Base-by-base conservation (phyloP, 1,140 invertebrate species). In the Drosophila sp. region DNA sequence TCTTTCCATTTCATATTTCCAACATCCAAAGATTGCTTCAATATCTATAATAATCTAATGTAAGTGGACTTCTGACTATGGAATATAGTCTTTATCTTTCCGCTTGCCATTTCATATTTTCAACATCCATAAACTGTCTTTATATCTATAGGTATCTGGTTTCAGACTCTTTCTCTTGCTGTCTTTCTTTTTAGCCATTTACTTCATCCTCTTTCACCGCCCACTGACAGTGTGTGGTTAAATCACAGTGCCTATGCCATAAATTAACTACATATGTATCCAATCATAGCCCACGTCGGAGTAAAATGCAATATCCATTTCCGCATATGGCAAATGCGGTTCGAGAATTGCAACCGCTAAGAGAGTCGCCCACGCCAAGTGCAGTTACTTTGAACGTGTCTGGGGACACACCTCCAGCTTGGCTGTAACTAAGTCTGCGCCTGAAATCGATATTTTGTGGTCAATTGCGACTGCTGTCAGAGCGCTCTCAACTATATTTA, bases 371-470 rank as follows among this genome's bases (percentile, higher is more conserved):
- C 38, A 72, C 63, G 54, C 53, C 21, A 4, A 5, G 36, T 34
- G 32, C 51, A 18, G 27, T 43, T 13, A 32, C 36, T 36, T 21
- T 61, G 51, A 62, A 62, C 46, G 65, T 41, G 77, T 69, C 48
- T 56, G 72, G 51, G 51, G 63, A 72, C 69, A 66, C 69, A 72
- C 69, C 69, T 66, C 62, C 53, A 40, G 40, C 25, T 13, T 41
- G 56, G 46, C 46, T 50, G 56, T 50, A 72, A 45, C 56, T 14
- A n/a, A 84, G 66, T 65, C 70, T 61, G 71, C 56, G 53, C 7
- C 51, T 72, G 78, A 89, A 86, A 87, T 87, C 82, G 82, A 87
- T 87, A 87, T 64, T 58, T 43, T 86, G 82, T 65, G 82, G 83
- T 74, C 80, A 76, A 76, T 46, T 57, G 51, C 59, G 66, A 53